Conservation (phyloP, 2,797 vertebrate genomes). For the Amphiprion clarkii region DNA sequence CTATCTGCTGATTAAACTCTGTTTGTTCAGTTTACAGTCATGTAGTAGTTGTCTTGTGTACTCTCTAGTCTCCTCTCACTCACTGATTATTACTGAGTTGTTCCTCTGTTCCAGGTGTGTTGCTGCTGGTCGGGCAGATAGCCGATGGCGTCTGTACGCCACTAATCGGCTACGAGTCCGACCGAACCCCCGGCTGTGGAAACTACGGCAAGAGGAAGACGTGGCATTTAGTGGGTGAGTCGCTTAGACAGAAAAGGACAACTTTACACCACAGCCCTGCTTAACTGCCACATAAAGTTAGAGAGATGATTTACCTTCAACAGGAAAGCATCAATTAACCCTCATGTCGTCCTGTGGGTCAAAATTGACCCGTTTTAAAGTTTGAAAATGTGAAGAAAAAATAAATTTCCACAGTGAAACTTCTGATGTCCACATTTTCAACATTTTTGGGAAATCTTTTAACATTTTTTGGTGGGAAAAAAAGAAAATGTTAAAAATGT, state of each 20-base stretch:
- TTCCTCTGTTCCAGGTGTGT: constrained; percentile 70
- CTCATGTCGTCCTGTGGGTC: too few species aligned
- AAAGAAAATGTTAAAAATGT: too few species aligned
- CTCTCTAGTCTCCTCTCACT: not conserved
- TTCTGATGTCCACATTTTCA: too few species aligned
- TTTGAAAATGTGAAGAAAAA: too few species aligned
- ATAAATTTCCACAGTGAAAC: too few species aligned
- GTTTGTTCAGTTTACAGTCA: too few species aligned
- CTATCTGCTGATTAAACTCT: too few species aligned
- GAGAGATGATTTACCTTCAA: constrained; percentile 12
- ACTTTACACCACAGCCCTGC: not conserved
- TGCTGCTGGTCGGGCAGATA: constrained; percentile 90
- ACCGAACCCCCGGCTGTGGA: constrained; percentile 84
- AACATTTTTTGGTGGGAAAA: too few species aligned
- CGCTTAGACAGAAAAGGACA: rapidly evolving
- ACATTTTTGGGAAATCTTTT: too few species aligned
- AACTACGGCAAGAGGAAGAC: constrained; percentile 92
- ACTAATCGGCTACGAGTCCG: constrained; percentile 92
- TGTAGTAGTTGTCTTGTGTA: not conserved
- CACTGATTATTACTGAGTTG: rapidly evolving
- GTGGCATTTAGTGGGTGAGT: constrained; percentile 94
- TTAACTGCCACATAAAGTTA: not conserved
- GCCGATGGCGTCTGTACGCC: constrained; percentile 93
- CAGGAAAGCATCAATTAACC: not conserved
- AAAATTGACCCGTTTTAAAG: too few species aligned